phyloP scores from a whole-genome alignment of 2,113 vertebrate species.

The Ptychochromis oligacanthus region DNA sequence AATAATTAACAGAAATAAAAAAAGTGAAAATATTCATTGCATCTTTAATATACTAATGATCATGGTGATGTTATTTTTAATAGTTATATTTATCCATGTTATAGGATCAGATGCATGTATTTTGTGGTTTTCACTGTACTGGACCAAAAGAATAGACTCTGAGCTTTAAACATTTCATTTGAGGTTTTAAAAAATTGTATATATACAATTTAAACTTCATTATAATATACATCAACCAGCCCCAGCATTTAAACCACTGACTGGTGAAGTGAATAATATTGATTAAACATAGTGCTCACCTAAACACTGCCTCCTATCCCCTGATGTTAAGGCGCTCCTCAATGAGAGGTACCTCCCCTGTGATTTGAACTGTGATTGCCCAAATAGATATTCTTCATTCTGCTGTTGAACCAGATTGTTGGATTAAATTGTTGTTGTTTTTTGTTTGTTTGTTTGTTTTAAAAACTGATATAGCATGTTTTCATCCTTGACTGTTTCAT shows the following conservation, averaged over 20 bases:
- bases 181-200: background rate
- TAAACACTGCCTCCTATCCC: background rate
- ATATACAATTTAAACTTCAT: background rate
- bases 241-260: background rate
- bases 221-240: background rate
- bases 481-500: background rate
- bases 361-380: background rate
- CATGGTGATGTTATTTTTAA: background rate
- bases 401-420: background rate
- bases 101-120: background rate
- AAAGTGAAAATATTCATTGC: background rate
- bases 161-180: background rate
- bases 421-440: background rate
- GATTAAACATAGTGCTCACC: background rate
- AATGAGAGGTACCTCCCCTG: background rate
- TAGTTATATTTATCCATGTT: background rate
- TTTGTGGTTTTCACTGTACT: background rate
- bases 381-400: background rate
- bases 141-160: background rate
- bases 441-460: background rate
- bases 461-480: background rate
- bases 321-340: background rate
- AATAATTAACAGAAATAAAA: background rate
- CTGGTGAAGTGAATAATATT: background rate
- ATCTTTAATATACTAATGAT: background rate